Base-by-base conservation (phyloP, 2,888 invertebrate genomes). In the Drosophila quinaria region DNA sequence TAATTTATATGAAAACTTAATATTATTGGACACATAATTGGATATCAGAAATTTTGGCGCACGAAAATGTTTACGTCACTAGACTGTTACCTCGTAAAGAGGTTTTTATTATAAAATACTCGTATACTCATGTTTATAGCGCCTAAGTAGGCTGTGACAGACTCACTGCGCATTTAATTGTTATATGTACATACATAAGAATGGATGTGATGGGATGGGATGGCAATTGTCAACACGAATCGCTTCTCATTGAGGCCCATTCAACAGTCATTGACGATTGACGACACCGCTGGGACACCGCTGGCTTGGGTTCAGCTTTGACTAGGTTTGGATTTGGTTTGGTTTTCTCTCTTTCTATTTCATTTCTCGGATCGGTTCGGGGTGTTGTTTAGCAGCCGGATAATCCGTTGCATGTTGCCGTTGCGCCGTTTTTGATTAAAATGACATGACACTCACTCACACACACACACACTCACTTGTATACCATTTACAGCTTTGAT, bases 311-410 rank as follows among this genome's bases (percentile, higher is more conserved):
- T 46, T 62, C 60, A 37, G 58, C 51, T 71, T 54, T 42, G 25
- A 39, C 62, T 56, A 10, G 41, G 37, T 15, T 64, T 39, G 51
- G 56, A 54, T n/a, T 62, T 10, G 58, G 42, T 59, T 60, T 41
- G 44, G 42, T 19, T 17, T n/a, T 44, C 39, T 29, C 55, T 29
- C 55, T 22, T 13, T 29, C 50, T 29, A 50, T 35, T 13, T 29
- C 44, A 11, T 25, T 51, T 25, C 39, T 39, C 60, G 44, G 61
- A 58, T 66, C 64, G 44, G 64, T 50, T 66, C 64, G 64, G 79
- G 82, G 80, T 80, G 82, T 89, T 89, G 85, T 89, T 83, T 84
- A 90, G 87, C 81, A 86, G 84, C 68, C 73, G 90, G 91, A 91
- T 91, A 83, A 91, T 90, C 91, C 80, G 75, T 62, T 70, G 85